Base-by-base conservation (phyloP, 2,888 invertebrate genomes). In the Trilocha varians region DNA sequence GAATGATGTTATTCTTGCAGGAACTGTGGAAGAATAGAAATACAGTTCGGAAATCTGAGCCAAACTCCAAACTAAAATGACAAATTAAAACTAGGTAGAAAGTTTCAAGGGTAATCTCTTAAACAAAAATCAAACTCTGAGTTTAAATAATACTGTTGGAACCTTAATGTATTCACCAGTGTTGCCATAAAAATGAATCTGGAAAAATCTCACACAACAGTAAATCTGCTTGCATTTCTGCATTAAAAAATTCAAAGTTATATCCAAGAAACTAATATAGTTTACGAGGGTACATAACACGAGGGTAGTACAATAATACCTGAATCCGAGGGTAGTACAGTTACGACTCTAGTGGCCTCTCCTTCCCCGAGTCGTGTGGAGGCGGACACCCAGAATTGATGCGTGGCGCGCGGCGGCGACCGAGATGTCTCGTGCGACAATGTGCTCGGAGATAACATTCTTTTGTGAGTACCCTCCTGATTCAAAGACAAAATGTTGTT, bases 1-100 rank as follows among this genome's bases (percentile, higher is more conserved):
- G 75, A 97, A 97, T 38, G 96, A 96, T 3, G 95, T 93, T 67
- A 97, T 96, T 70, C 91, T 88, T 32, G 96, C 96, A 36, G 96
- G 93, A 44, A 96, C 96, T 88, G 85, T 43, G 78, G 56, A 45
- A 25, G 11, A n/a, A n/a, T n/a, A n/a, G n/a, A 25, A 1, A 25
- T 5, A 18, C 4, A 25, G 1, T 34, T 34, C 8, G 13, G 13
- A 34, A 34, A 6, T 34, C 14, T n/a, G n/a, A n/a, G n/a, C n/a
- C n/a, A n/a, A n/a, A n/a, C n/a, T n/a, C n/a, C n/a, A n/a, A n/a
- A n/a, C n/a, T n/a, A n/a, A n/a, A n/a, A n/a, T n/a, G n/a, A n/a
- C n/a, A n/a, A n/a, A n/a, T n/a, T n/a, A n/a, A n/a, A n/a, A n/a
- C n/a, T n/a, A n/a, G n/a, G n/a, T n/a, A n/a, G n/a, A n/a, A n/a